phyloP scores from a whole-genome alignment of 2,113 vertebrate genomes.

The Motacilla alba region DNA sequence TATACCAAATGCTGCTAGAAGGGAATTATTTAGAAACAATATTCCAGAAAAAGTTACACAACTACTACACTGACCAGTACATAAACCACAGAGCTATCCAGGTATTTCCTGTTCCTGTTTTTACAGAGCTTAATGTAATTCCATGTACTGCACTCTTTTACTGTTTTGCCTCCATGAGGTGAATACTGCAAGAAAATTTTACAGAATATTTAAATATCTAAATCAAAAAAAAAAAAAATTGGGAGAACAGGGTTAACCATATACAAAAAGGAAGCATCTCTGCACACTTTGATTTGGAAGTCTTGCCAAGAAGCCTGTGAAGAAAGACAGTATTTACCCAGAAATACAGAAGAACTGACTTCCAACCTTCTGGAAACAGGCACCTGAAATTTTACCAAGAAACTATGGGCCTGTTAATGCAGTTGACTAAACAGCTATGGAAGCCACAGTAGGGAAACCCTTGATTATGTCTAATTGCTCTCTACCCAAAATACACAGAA shows the following conservation, averaged over 20 bases:
- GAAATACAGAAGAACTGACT: background rate
- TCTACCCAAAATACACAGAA: background rate
- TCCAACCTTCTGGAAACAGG: background rate
- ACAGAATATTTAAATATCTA: background rate
- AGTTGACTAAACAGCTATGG: background rate
- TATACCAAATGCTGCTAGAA: background rate
- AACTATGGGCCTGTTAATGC: background rate
- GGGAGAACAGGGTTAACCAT: background rate
- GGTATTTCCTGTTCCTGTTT: background rate
- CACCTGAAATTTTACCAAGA: background rate
- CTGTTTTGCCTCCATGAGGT: background rate
- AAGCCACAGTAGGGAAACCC: background rate
- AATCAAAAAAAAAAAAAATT: background rate
- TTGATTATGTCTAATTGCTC: background rate
- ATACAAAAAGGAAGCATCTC: background rate
- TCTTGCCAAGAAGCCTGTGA: background rate
- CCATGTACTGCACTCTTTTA: background rate
- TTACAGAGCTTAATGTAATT: background rate
- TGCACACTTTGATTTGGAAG: background rate
- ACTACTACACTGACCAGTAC: background rate
- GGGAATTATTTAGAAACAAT: background rate
- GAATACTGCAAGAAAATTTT: background rate
- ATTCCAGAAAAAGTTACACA: background rate
- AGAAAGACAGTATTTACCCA: background rate
- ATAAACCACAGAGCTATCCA: background rate